A percentile compares a stretch with the other conserved stretches of the same genome.
Conservation (phyloP, 2,113 vertebrate genomes). For the Spea multiplicata region DNA sequence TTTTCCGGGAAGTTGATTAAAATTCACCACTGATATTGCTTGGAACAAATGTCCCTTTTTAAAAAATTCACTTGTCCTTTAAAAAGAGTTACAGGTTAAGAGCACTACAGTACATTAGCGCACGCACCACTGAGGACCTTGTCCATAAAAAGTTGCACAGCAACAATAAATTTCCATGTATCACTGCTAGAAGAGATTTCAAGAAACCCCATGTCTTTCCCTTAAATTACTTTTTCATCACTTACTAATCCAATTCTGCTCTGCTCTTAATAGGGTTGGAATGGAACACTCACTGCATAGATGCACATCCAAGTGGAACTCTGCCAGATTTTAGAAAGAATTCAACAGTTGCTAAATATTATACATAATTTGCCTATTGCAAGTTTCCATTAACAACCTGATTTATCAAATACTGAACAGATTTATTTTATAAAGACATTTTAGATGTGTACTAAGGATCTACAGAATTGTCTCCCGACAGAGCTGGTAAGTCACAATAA, state of each 20-base stretch:
- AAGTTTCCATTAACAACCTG: neutral
- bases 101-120: conserved; percentile 35
- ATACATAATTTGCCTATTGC: conserved; percentile 7
- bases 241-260: conserved; percentile 44
- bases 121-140: conserved; percentile 45
- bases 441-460: neutral
- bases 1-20: conserved; percentile 50
- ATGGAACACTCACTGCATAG: conserved; percentile 42
- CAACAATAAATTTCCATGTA: conserved; percentile 50
- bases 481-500: neutral
- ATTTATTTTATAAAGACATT: neutral
- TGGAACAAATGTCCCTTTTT: conserved; percentile 35
- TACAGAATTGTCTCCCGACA: neutral
- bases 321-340: conserved; percentile 19
- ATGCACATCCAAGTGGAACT: conserved; percentile 41
- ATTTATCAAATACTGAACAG: neutral
- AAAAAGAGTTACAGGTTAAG: conserved; percentile 44
- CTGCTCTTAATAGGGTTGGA: conserved; percentile 48
- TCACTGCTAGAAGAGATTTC: conserved; percentile 42
- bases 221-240: conserved; percentile 47
- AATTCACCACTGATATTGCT: conserved; percentile 40
- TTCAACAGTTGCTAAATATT: conserved; percentile 27
- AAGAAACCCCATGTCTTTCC: conserved; percentile 45
- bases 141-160: conserved; percentile 45
- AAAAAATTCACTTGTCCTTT: conserved; percentile 41